phyloP scores from a whole-genome alignment of 2,797 vertebrate species.

The Coracias cyanogaster region DNA sequence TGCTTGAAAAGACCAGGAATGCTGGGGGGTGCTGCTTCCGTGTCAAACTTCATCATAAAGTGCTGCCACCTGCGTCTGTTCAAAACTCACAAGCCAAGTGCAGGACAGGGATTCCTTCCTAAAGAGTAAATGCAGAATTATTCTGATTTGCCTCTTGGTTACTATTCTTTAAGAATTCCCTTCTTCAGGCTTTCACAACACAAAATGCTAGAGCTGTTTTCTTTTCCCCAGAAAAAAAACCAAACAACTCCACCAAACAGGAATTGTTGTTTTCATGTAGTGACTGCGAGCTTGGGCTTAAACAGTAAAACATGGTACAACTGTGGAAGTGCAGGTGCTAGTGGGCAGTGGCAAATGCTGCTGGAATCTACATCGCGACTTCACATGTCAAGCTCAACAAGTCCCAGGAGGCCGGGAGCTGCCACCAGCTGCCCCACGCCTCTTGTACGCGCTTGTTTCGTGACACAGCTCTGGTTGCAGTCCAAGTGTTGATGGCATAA shows the following conservation, averaged over 20 bases:
- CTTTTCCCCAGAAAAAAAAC: not conserved
- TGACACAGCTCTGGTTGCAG: not conserved
- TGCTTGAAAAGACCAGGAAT: not conserved
- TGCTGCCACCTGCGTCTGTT: not conserved
- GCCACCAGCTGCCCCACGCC: not conserved
- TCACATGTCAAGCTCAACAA: not conserved
- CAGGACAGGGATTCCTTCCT: not conserved
- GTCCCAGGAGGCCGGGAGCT: not conserved
- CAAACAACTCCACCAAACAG: not conserved
- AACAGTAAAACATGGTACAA: not conserved
- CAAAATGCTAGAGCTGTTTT: not conserved
- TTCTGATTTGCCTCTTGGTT: not conserved
- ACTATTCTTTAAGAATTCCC: not conserved
- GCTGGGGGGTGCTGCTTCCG: not conserved
- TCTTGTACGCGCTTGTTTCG: rapidly evolving
- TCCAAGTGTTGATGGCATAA: not conserved
- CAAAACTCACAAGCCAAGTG: not conserved
- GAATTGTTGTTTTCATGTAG: not conserved
- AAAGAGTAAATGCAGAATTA: not conserved
- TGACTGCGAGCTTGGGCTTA: not conserved
- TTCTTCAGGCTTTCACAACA: not conserved
- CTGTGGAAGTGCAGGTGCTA: not conserved
- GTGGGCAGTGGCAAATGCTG: not conserved
- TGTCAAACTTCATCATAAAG: not conserved
- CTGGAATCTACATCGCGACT: not conserved